These are phyloP conservation scores for Erebia palarica DNA, from an alignment of 2,888 invertebrate species.

Conservation along the genomic window DNA sequence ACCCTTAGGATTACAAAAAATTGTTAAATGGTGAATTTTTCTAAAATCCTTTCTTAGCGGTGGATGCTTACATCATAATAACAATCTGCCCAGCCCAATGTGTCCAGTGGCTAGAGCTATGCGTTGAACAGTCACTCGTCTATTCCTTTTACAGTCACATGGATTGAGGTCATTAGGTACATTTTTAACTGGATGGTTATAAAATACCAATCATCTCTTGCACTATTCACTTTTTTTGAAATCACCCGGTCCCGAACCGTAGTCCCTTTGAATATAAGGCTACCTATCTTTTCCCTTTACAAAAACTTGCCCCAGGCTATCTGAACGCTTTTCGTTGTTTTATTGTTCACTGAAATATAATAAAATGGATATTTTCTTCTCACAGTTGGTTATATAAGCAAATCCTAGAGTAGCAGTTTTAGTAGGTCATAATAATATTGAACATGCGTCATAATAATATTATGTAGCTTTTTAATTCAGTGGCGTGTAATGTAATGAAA, in stretches of 20 bases:
- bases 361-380: neutral
- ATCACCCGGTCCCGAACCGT: neutral
- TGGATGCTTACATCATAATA: no score
- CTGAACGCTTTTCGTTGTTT: neutral
- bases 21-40: no score
- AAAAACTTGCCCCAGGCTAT: neutral
- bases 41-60: no score
- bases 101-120: no score
- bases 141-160: no score
- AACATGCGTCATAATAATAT: no score
- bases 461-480: neutral
- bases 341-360: neutral
- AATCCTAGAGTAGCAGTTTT: neutral
- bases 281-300: conserved; percentile 2
- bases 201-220: neutral
- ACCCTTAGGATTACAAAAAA: no score
- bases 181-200: neutral
- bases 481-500: neutral
- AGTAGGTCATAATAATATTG: no score
- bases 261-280: conserved; percentile 6
- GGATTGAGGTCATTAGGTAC: no score
- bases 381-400: neutral
- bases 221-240: neutral
- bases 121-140: no score
- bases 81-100: no score